These are phyloP conservation scores for Phaetusa simplex DNA, from an alignment of 2,113 vertebrate species.

Conservation along the genomic window DNA sequence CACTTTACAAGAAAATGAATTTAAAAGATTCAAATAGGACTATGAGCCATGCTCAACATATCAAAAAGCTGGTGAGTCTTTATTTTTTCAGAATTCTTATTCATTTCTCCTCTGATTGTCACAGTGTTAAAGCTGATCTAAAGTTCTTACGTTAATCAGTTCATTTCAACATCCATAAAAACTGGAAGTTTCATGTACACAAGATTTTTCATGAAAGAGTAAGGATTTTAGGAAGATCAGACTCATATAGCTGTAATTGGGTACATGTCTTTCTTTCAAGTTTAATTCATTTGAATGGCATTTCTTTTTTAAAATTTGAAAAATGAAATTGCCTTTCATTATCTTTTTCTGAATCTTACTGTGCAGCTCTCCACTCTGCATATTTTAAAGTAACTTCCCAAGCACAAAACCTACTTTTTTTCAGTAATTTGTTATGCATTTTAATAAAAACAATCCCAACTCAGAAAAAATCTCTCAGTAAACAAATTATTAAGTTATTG, in stretches of 20 bases:
- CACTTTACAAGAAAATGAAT: background rate
- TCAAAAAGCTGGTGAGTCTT: background rate
- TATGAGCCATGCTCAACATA: background rate
- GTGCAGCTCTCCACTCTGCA: background rate
- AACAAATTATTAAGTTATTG: background rate
- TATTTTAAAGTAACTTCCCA: background rate
- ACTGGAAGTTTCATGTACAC: background rate
- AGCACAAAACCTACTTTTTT: background rate
- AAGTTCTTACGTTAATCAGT: background rate
- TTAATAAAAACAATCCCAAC: background rate
- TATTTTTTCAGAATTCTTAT: background rate
- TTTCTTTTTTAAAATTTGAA: background rate
- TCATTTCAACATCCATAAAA: background rate
- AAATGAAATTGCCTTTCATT: background rate
- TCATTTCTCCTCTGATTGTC: background rate
- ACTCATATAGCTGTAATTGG: background rate
- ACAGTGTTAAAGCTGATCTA: background rate
- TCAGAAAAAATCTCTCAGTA: background rate
- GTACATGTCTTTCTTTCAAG: background rate
- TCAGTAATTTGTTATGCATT: background rate
- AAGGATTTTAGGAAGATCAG: background rate
- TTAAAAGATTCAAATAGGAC: background rate
- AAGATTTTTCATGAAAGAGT: background rate
- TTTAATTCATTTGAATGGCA: background rate
- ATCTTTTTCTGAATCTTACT: background rate